Percentiles rank a stretch among this genome's conserved stretches.
Conservation (phyloP, 2,797 vertebrate species). For the Fundulus diaphanus region DNA sequence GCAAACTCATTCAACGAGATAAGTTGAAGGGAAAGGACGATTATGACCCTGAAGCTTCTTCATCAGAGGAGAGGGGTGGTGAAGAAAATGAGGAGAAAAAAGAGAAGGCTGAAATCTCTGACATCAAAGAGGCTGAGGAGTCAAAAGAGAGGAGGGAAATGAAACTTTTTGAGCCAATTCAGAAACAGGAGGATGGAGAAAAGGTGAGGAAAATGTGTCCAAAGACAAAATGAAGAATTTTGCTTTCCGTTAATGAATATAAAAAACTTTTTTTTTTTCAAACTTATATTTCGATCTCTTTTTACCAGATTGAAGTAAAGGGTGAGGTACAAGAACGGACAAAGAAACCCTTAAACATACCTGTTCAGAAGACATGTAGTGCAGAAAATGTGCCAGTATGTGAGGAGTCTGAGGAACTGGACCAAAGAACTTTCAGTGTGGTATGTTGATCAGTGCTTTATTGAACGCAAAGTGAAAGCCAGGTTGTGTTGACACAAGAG, state of each 20-base stretch:
- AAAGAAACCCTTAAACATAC: constrained; percentile 87
- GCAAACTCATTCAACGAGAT: constrained; percentile 85
- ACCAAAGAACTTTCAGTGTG: constrained; percentile 99
- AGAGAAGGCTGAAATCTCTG: constrained; percentile 87
- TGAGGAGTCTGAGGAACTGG: constrained; percentile 96
- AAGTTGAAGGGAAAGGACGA: constrained; percentile 78
- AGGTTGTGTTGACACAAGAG: background rate
- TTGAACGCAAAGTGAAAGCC: background rate
- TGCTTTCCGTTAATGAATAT: background rate
- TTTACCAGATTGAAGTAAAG: constrained; percentile 85
- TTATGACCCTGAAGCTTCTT: constrained; percentile 66
- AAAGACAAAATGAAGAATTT: background rate
- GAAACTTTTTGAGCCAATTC: constrained; percentile 83
- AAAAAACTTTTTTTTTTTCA: background rate
- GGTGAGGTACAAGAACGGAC: constrained; percentile 86
- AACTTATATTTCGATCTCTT: constrained; percentile 10
- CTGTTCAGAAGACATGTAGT: constrained; percentile 89
- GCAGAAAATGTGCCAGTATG: constrained; percentile 88
- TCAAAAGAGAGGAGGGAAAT: constrained; percentile 89
- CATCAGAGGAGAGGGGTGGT: constrained; percentile 84
- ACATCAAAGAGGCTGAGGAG: constrained; percentile 89
- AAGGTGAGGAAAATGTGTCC: constrained; percentile 77
- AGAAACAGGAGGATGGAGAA: constrained; percentile 88
- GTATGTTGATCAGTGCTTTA: constrained; percentile 74
- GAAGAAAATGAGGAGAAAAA: constrained; percentile 86